phyloP scores from a whole-genome alignment of 1,140 invertebrate species.

The Plutomurus gul region DNA sequence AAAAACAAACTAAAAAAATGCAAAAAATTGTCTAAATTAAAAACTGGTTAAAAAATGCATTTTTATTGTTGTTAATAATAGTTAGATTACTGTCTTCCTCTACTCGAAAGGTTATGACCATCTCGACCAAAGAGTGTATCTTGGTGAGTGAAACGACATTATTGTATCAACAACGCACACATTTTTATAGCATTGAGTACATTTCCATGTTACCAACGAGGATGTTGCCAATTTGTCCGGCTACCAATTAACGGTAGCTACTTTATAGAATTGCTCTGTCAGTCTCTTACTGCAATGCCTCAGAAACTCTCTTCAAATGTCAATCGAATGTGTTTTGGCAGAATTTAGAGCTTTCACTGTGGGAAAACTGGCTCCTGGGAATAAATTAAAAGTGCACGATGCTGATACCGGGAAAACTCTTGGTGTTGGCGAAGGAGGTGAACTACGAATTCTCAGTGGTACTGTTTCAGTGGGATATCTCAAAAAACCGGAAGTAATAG shows the following conservation, averaged over 20 bases:
- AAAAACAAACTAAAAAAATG: too few relatives aligned
- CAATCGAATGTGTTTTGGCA: conserved; percentile 14
- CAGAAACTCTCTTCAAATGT: conserved; percentile 1
- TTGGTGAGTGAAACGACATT: too few relatives aligned
- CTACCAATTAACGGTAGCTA: conserved; percentile 38
- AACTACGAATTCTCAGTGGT: conserved; percentile 6
- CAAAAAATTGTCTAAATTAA: too few relatives aligned
- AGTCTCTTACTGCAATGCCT: conserved; percentile 35
- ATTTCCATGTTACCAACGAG: too few relatives aligned
- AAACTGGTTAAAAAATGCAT: too few relatives aligned
- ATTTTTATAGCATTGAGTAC: too few relatives aligned
- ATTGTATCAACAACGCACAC: too few relatives aligned
- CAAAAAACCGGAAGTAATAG: not conserved
- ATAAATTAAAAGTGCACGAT: not conserved
- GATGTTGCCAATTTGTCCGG: too few relatives aligned
- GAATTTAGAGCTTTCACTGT: conserved; percentile 21
- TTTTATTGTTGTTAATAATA: too few relatives aligned
- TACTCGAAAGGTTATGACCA: too few relatives aligned
- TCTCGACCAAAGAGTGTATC: not conserved
- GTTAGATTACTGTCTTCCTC: too few relatives aligned
- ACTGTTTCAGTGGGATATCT: conserved; percentile 9
- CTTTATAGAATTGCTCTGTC: conserved; percentile 45
- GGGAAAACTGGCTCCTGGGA: conserved; percentile 23
- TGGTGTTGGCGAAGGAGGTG: conserved; percentile 8
- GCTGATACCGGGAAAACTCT: not conserved